These are phyloP conservation scores for Noturus placidus DNA, from an alignment of 2,113 vertebrate genomes.

Conservation along the genomic window DNA sequence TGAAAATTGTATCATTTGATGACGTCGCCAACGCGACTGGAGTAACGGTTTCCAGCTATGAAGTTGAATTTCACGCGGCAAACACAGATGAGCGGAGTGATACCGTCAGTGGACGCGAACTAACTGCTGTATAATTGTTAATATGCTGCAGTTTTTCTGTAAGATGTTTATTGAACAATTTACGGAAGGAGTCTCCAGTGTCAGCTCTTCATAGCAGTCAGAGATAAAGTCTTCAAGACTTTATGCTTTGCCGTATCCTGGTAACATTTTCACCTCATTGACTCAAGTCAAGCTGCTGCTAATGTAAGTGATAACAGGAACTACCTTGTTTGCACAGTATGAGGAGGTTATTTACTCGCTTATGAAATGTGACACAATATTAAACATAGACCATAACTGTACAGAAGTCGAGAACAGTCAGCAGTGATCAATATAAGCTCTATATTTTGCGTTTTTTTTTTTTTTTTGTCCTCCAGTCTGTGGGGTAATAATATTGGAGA, in stretches of 20 bases:
- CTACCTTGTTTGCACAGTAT: not conserved
- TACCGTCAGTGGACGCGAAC: not conserved
- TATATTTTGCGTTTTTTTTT: not conserved
- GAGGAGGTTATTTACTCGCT: not conserved
- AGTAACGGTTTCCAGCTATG: not conserved
- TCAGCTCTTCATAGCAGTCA: not conserved
- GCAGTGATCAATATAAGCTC: not conserved
- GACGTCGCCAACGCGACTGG: not conserved
- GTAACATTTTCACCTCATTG: not conserved
- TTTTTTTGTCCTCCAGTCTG: constrained; percentile 66
- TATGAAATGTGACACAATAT: not conserved
- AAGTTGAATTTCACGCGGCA: not conserved
- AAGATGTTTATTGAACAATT: too few relatives aligned
- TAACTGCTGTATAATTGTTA: not conserved
- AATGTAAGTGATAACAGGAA: not conserved
- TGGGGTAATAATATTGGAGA: constrained; percentile 84
- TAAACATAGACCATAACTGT: not conserved
- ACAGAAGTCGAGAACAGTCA: not conserved
- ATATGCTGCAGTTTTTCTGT: not conserved
- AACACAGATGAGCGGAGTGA: not conserved
- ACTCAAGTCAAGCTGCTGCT: not conserved
- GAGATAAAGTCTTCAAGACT: too few relatives aligned
- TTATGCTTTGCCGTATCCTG: too few relatives aligned
- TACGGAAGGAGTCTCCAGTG: not conserved
- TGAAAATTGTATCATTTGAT: not conserved